Conservation (phyloP, 2,113 vertebrate genomes). For the Chloebia gouldiae region DNA sequence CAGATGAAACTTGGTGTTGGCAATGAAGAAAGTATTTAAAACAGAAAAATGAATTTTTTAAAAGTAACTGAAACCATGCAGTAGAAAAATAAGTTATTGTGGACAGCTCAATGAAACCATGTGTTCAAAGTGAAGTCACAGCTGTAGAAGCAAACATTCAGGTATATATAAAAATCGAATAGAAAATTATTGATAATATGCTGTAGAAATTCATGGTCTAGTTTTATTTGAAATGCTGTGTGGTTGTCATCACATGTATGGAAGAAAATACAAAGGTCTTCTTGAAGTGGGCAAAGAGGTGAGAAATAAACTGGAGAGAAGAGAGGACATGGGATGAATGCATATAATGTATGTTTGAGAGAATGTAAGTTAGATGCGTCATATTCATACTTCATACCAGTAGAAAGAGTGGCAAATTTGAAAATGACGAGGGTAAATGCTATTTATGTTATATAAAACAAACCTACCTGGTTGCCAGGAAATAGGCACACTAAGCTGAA, state of each 20-base stretch:
- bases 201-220: not conserved
- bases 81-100: conserved; percentile 50
- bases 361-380: conserved; percentile 25
- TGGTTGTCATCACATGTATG: not conserved
- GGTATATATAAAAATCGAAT: not conserved
- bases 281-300: not conserved
- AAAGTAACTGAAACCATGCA: not conserved
- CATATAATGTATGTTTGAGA: not conserved
- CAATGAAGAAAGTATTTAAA: not conserved
- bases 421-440: not conserved
- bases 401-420: not conserved
- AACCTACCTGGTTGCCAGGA: not conserved
- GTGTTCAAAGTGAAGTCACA: conserved; percentile 11
- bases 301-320: not conserved
- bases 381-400: not conserved
- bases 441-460: fast-evolving
- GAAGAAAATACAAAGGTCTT: not conserved
- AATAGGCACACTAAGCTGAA: not conserved
- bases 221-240: conserved; percentile 10
- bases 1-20: not conserved
- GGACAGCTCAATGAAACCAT: conserved; percentile 65
- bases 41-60: not conserved
- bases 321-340: not conserved
- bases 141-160: not conserved
- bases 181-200: not conserved